Evolutionary conservation across 2,888 invertebrate species (phyloP).

Genomic region (Marronus borbonicus): DNA sequence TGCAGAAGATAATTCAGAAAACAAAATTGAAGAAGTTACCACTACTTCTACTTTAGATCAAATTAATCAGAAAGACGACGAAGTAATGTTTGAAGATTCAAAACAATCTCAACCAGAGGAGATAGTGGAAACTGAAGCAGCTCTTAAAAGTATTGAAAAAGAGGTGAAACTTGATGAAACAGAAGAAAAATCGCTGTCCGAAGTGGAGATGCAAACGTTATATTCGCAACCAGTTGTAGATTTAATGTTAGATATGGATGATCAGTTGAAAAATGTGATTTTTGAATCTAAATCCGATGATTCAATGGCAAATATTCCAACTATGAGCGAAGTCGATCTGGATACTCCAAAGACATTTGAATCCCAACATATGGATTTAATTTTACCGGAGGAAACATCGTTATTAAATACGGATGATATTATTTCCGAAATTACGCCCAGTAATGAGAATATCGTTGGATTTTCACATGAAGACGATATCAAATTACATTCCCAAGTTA

Average conservation of each 20-base stretch:
- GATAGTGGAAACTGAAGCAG: conserved; percentile 6
- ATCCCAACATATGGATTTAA: conserved; percentile 36
- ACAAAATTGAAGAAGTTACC: not conserved
- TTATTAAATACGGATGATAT: conserved; percentile 37
- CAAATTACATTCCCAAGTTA: conserved; percentile 22
- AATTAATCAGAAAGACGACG: not conserved
- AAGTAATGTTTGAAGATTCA: not conserved
- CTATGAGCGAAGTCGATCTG: conserved; percentile 26
- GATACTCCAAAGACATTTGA: conserved; percentile 39
- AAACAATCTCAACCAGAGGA: conserved; percentile 24
- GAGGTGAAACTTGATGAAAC: conserved; percentile 40
- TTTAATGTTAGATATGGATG: conserved; percentile 40
- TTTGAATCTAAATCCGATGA: conserved; percentile 39
- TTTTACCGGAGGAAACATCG: conserved; percentile 26
- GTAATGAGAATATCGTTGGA: conserved; percentile 21
- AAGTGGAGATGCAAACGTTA: conserved; percentile 25
- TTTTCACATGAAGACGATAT: conserved; percentile 23
- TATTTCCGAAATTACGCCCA: conserved; percentile 35
- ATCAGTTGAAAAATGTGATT: conserved; percentile 39
- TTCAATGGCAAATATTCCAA: conserved; percentile 31
- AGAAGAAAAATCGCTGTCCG: conserved; percentile 17
- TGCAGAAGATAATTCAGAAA: not conserved
- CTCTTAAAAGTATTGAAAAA: conserved; percentile 4
- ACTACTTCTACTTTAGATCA: not conserved
- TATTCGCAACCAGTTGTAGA: conserved; percentile 38